Base-by-base conservation (phyloP, 2,888 invertebrate species). In the Dexiosoma caninum region DNA sequence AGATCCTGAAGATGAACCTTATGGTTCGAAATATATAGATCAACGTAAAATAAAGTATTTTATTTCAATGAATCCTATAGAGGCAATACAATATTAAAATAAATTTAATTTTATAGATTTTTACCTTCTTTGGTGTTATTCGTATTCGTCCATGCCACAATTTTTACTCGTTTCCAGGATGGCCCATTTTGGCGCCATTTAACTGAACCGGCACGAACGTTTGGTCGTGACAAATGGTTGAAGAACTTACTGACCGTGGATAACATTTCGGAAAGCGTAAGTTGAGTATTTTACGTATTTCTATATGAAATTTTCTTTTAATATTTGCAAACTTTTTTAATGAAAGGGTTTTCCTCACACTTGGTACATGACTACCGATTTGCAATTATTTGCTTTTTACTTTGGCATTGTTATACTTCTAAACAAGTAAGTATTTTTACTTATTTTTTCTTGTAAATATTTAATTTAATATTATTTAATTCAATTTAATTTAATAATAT, bases 121-220 rank as follows among this genome's bases (percentile, higher is more conserved):
- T 40, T 86, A n/a, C 89, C 89, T 1, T 86, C 89, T 0, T 51
- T 89, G 7, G 64, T 79, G 0, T 30, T 87, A n/a, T 51, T 86
- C 0, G 83, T 88, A 21, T 72, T 87, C 5, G 83, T 88, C 12
- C 87, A 86, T 82, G 84, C 83, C 0, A 90, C 91, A 0, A 86
- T 90, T 81, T 83, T 91, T 9, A 86, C 88, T 0, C 87, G 89
- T 14, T 70, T 90, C 4, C 89, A 90, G 64, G 85, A 88, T 30
- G 91, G 91, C 4, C 91, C 91, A 0, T 85, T 90, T 8, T 91
- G 91, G 91, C 84, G 86, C 2, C 87, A 88, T 69, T 57, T 87
- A 5, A 84, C 85, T 0, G 88, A 88, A 44, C 83, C 88, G 2
- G 87, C 89, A 69, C 86, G 88, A 0, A 76, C 85, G 0, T 87